These are phyloP conservation scores for Hydrozoanthus tunicans DNA, from an alignment of 64 coral and sea anemone genomes.

Conservation along the genomic window DNA sequence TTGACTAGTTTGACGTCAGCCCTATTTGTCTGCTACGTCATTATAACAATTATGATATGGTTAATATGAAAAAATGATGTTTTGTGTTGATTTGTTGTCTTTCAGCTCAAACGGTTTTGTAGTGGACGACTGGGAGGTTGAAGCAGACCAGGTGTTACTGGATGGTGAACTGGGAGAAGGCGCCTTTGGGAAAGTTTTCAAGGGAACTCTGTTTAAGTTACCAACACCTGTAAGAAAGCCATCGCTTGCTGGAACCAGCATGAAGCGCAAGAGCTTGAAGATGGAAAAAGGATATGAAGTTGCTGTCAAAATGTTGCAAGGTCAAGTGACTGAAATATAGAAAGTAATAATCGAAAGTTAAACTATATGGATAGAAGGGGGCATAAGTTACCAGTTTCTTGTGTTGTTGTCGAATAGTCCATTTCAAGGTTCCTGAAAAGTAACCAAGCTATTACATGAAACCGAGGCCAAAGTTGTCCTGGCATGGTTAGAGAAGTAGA, in stretches of 20 bases:
- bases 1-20: not conserved
- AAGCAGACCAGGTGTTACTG: constrained; percentile 18
- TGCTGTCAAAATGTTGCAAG: constrained; percentile 55
- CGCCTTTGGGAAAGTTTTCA: constrained; percentile 36
- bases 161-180: constrained; percentile 41
- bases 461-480: no score
- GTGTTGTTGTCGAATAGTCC: no score
- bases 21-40: not conserved
- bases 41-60: not conserved
- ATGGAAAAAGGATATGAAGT: constrained; percentile 38
- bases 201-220: constrained; percentile 18
- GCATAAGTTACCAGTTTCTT: no score
- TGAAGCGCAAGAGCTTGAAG: constrained; percentile 19
- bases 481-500: no score
- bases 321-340: not conserved
- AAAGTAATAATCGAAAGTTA: not conserved
- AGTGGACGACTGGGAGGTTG: constrained; percentile 44
- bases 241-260: not conserved
- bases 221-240: constrained; percentile 10
- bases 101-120: constrained; percentile 35
- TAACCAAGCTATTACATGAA: no score
- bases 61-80: not conserved
- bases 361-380: no score
- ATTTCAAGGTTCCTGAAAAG: no score
- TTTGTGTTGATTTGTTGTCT: not conserved